These are phyloP conservation scores for Lottia scabra DNA, from an alignment of 2,888 invertebrate species.

Conservation along the genomic window DNA sequence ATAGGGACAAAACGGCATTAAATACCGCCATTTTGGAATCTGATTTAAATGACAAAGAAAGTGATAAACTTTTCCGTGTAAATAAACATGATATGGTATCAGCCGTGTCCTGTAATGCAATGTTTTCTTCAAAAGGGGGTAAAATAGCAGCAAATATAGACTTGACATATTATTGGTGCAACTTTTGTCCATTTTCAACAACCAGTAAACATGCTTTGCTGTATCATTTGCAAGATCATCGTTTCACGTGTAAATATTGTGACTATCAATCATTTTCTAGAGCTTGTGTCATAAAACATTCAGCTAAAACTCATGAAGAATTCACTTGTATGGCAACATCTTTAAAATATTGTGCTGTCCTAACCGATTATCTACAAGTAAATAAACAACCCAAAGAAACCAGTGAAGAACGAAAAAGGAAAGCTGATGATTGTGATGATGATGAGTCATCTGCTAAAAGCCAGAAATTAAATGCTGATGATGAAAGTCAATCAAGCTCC, in stretches of 20 bases:
- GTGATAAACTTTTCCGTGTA: conserved; percentile 34
- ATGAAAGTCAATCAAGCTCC: conserved; percentile 11
- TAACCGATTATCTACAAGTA: conserved; percentile 46
- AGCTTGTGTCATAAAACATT: conserved; percentile 52
- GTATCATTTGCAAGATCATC: conserved; percentile 53
- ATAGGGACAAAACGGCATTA: conserved; percentile 37
- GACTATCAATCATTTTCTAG: conserved; percentile 56
- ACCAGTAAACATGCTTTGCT: conserved; percentile 42
- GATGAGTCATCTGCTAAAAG: background rate
- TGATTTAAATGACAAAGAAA: conserved; percentile 33
- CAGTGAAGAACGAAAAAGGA: conserved; percentile 19
- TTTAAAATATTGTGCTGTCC: conserved; percentile 47
- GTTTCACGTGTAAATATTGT: conserved; percentile 57
- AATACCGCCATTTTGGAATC: conserved; percentile 45
- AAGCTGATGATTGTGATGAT: conserved; percentile 12
- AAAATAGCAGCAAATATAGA: conserved; percentile 43
- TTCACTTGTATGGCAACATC: conserved; percentile 41
- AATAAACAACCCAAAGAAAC: conserved; percentile 12
- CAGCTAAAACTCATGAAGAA: conserved; percentile 41
- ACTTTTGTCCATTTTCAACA: conserved; percentile 54
- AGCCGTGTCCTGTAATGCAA: conserved; percentile 48
- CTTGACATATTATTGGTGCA: conserved; percentile 55
- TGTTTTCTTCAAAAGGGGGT: conserved; percentile 37
- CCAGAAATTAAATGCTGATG: conserved; percentile 10
- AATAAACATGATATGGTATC: conserved; percentile 51